These are phyloP conservation scores for Chiloscyllium plagiosum DNA, from an alignment of 2,113 vertebrate genomes.

Conservation along the genomic window DNA sequence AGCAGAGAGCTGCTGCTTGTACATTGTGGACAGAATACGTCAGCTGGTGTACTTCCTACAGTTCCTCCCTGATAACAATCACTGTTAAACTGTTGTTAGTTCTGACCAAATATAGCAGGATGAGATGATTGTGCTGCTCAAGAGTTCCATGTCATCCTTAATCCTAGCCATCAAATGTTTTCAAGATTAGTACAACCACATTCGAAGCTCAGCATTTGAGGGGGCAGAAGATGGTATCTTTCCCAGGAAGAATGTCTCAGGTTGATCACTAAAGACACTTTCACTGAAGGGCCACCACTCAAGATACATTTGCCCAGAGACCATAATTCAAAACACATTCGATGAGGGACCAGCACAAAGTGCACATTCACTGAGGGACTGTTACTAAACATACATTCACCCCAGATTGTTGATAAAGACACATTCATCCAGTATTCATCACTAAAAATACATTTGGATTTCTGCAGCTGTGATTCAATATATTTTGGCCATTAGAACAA, in stretches of 20 bases:
- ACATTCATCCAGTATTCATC: not conserved
- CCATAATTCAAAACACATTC: not conserved
- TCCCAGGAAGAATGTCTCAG: not conserved
- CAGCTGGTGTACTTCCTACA: not conserved
- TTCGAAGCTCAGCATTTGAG: not conserved
- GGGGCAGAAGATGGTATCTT: not conserved
- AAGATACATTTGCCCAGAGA: not conserved
- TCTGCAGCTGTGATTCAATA: not conserved
- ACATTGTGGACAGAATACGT: not conserved
- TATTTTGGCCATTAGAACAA: not conserved
- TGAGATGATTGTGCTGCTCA: not conserved
- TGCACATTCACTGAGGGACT: not conserved
- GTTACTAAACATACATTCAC: not conserved
- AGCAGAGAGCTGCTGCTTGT: not conserved
- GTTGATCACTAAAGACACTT: not conserved
- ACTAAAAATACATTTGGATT: not conserved
- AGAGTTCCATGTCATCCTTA: not conserved
- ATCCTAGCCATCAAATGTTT: not conserved
- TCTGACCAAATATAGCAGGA: not conserved
- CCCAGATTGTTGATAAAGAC: too few species aligned
- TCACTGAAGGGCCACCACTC: not conserved
- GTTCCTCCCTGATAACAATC: not conserved
- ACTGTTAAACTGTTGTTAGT: not conserved
- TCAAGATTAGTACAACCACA: not conserved
- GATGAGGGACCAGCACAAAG: not conserved